Base-by-base conservation (phyloP, 2,113 vertebrate species). In the Corythaixoides concolor region DNA sequence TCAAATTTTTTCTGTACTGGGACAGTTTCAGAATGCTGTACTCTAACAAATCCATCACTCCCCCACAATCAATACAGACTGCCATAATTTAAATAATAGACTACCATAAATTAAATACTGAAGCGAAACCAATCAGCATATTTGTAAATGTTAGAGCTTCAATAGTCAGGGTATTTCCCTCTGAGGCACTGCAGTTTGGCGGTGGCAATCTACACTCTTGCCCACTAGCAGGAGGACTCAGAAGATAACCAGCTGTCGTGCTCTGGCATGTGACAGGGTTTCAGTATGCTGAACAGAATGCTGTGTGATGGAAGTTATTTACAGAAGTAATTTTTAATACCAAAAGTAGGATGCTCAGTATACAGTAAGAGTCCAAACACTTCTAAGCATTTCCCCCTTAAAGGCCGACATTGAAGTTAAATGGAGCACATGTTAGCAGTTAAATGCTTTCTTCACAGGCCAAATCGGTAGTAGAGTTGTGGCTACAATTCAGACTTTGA, bases 401-500 rank as follows among this genome's bases (percentile, higher is more conserved):
- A 93, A 98, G 90, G 84, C 89, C 2, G 20, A 94, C 92, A 90
- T 85, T 86, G 95, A 97, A 96, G 76, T 86, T 83, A 95, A 97
- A 94, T 0, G 55, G 73, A 91, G 91, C 73, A 88, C 70, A 37
- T 50, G 89, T 97, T 93, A 96, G 92, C 80, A 97, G 84, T 95
- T 73, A 97, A 97, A 95, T 45, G 84, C 63, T 97, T 95, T 97
- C 94, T 97, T 98, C 95, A 95, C 96, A 97, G 94, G 97, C 91
- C 95, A 88, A 83, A 96, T 84, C 77, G 96, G 93, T 87, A 97
- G 89, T 64, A 96, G 94, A 94, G 85, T 95, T 96, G 95, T 94
- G 96, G 93, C 97, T 97, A 97, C 78, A 92, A 96, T 81, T 89
- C 41, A 97, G 97, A 96, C 94, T 96, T 93, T 95, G 94, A 97